These are phyloP conservation scores for Micromesistius poutassou DNA, from an alignment of 2,797 vertebrate species.

Conservation along the genomic window DNA sequence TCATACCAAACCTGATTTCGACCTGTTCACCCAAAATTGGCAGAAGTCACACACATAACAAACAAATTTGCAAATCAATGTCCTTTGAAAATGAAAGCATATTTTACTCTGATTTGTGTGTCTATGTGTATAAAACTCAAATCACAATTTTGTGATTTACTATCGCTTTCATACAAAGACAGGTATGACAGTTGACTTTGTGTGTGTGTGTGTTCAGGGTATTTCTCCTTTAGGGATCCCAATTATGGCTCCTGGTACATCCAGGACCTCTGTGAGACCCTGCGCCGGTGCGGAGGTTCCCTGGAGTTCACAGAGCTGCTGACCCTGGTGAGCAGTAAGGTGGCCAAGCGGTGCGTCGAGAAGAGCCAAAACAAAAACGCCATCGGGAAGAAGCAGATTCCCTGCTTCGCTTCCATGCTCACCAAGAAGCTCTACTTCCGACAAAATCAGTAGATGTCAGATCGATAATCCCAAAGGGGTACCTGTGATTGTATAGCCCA, in stretches of 20 bases:
- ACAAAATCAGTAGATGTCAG: conserved; percentile 70
- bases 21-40: too few relatives aligned
- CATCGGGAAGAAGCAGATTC: conserved; percentile 94
- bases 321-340: conserved; percentile 90
- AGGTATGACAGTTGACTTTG: neutral
- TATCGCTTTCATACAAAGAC: too few relatives aligned
- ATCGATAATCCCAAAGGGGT: too few relatives aligned
- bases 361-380: conserved; percentile 90
- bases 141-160: too few relatives aligned
- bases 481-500: too few relatives aligned
- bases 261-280: conserved; percentile 86
- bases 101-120: too few relatives aligned
- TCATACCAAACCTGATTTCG: too few relatives aligned
- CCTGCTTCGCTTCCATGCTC: conserved; percentile 96
- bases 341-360: conserved; percentile 74
- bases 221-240: conserved; percentile 89
- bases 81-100: too few relatives aligned
- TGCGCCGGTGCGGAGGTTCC: conserved; percentile 70
- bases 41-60: too few relatives aligned
- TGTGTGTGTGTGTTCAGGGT: conserved; percentile 71
- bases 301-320: conserved; percentile 92
- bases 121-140: too few relatives aligned
- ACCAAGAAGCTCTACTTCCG: conserved; percentile 91
- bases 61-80: too few relatives aligned
- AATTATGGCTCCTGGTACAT: conserved; percentile 92